phyloP scores from a whole-genome alignment of 2,113 vertebrate genomes.

The Prunella himalayana region DNA sequence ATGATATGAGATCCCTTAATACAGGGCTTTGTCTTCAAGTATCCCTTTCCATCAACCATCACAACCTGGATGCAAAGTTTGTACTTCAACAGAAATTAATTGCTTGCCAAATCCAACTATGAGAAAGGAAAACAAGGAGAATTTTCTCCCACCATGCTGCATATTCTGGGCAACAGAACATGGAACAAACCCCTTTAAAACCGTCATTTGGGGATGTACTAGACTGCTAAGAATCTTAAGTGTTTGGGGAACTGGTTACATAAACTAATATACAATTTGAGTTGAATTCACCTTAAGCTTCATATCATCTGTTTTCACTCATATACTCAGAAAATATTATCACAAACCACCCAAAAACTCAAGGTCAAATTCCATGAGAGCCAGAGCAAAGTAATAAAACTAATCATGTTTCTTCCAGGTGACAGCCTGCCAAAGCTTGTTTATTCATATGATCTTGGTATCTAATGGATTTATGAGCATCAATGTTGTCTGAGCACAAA shows the following conservation, averaged over 20 bases:
- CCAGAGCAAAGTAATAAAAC: slow-evolving; percentile 8
- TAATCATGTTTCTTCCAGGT: neutral
- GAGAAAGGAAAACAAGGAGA: neutral
- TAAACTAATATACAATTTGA: neutral
- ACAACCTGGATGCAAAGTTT: neutral
- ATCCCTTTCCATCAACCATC: neutral
- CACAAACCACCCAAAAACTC: neutral
- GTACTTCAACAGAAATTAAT: neutral
- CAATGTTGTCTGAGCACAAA: neutral
- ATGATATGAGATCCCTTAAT: neutral
- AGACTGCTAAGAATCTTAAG: neutral
- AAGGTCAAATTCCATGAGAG: neutral
- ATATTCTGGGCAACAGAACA: neutral
- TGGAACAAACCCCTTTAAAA: neutral
- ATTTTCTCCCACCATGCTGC: neutral
- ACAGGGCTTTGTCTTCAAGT: neutral
- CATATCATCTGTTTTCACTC: neutral
- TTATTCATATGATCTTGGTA: neutral
- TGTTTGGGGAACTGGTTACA: neutral
- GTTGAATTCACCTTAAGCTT: neutral
- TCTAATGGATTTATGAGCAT: neutral
- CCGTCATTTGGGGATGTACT: neutral
- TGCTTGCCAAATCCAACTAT: neutral
- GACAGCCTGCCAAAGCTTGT: slow-evolving; percentile 24
- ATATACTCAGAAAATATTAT: neutral